Base-by-base conservation (phyloP, 2,797 vertebrate species). In the Lagocephalus sceleratus region DNA sequence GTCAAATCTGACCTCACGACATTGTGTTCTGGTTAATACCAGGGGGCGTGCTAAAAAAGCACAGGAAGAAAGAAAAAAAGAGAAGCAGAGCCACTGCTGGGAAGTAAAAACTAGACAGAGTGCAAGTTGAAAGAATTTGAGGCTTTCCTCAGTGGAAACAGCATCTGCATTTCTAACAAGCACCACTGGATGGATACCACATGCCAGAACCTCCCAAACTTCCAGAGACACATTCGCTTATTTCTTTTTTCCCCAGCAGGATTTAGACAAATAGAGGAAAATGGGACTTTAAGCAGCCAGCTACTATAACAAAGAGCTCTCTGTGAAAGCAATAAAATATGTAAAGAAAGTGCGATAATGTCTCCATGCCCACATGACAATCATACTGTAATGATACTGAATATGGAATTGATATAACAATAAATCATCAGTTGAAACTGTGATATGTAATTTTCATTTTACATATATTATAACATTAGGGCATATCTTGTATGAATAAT, bases 141-240 rank as follows among this genome's bases (percentile, higher is more conserved):
- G 79, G 57, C 71, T 85, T 82, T 85, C 81, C 85, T 62, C 60
- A 63, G 80, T 89, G 87, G 87, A 89, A 91, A 87, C 63, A 75
- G 66, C 70, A 63, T 82, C 73, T 80, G 64, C 62, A 57, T 60
- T 74, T 73, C 50, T 75, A 69, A 78, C 64, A 54, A 76, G 68
- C 49, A 5, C 56, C 4, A 3, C 65, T 79, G 79, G 78, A 79
- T 40, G 21, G 59, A 35, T 51, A 76, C 78, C 82, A 82, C 59
- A 63, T 51, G 73, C 61, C 61, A 75, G 43, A 77, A 75, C 75
- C 66, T 81, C 72, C 73, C 78, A 60, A 63, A 52, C 68, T 73
- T 67, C 57, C 47, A 57, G 68, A 70, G 60, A 49, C 63, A 4
- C 42, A 19, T 16, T 29, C 5, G 4, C 12, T 29, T 17, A 9